Conservation (phyloP, 2,113 vertebrate species). For the Eurypyga helias region DNA sequence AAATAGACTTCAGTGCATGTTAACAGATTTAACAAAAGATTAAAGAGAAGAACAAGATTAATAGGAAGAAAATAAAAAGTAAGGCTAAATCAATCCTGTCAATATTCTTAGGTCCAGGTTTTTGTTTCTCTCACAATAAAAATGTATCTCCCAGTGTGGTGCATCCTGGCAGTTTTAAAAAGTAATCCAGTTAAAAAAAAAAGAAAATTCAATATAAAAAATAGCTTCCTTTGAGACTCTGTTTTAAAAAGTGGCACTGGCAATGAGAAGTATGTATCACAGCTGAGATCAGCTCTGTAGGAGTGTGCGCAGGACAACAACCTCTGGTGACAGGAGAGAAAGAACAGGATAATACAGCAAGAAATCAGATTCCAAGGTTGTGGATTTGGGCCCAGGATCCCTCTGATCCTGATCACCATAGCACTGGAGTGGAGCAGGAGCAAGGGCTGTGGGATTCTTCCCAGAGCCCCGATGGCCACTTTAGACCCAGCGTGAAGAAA, state of each 20-base stretch:
- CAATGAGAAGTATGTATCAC: background rate
- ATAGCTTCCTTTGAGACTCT: background rate
- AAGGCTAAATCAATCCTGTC: background rate
- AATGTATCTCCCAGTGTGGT: background rate
- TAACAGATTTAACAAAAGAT: slow-evolving; percentile 36
- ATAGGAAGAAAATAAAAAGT: background rate
- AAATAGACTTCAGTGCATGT: background rate
- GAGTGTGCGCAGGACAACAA: background rate
- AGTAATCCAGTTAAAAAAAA: background rate
- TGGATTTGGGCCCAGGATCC: background rate
- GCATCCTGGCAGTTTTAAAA: background rate
- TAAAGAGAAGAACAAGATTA: background rate
- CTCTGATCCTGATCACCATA: background rate
- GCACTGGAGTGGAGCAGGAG: background rate
- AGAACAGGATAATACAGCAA: background rate
- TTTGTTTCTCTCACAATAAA: background rate
- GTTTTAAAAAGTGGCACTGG: background rate
- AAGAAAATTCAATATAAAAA: background rate
- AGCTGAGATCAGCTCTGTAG: background rate
- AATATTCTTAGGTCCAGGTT: background rate
- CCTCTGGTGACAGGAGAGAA: background rate
- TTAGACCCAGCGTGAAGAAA: background rate
- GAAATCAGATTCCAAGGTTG: background rate
- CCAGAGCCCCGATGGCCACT: background rate
- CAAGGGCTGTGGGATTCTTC: background rate